Evolutionary conservation across 2,113 vertebrate species (phyloP).

Genomic region (Osmerus eperlanus): DNA sequence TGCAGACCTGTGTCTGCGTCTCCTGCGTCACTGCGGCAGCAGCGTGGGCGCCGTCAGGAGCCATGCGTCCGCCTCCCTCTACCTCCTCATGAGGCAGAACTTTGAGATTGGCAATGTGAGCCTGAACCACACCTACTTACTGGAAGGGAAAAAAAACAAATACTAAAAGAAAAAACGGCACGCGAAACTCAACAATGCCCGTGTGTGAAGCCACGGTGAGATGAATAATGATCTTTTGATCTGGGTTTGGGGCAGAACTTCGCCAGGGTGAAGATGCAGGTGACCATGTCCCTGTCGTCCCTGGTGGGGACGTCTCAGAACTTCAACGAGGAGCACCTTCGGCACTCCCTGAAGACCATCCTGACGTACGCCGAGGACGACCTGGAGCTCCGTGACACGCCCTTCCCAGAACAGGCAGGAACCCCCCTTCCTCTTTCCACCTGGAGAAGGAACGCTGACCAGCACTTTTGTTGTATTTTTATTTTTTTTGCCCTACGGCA

Average conservation of each 20-base stretch:
- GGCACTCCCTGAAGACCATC: conserved; percentile 87
- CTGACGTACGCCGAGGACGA: conserved; percentile 89
- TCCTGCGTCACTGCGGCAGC: conserved; percentile 89
- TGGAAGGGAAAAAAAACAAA: too few species aligned
- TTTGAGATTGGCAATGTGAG: conserved; percentile 91
- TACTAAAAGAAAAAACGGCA: too few species aligned
- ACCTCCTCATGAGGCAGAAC: conserved; percentile 93
- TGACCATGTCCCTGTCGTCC: conserved; percentile 90
- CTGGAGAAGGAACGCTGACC: too few species aligned
- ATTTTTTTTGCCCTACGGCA: too few species aligned
- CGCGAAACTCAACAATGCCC: too few species aligned
- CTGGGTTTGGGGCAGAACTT: conserved; percentile 77
- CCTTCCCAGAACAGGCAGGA: conserved; percentile 84
- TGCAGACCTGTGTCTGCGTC: conserved; percentile 85
- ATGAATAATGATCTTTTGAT: neutral
- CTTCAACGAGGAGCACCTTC: conserved; percentile 87
- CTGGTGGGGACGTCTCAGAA: conserved; percentile 85
- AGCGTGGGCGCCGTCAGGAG: conserved; percentile 76
- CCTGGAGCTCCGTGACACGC: conserved; percentile 80
- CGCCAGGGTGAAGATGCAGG: conserved; percentile 93
- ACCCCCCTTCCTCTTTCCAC: neutral
- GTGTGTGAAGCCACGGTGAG: neutral
- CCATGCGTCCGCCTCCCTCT: conserved; percentile 89
- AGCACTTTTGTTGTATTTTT: too few species aligned
- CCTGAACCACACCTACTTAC: neutral